Percentiles rank a stretch among this genome's conserved stretches.
These are phyloP conservation scores for Stigmatopora argus DNA, from an alignment of 2,113 vertebrate species.

Conservation along the genomic window DNA sequence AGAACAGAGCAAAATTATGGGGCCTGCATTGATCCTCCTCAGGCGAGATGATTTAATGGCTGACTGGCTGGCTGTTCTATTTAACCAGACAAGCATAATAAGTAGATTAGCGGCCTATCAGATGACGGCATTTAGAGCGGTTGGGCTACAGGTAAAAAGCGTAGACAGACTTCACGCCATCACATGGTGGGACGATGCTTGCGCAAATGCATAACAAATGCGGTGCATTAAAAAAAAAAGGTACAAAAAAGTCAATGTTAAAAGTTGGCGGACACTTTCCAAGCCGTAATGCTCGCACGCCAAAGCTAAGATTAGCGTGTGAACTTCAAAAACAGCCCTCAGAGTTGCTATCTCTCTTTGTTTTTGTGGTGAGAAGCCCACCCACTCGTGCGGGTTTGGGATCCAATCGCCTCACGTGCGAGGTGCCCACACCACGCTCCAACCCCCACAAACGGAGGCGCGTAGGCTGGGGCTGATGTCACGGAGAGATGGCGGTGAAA, in stretches of 20 bases:
- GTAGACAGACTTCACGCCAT: conserved; percentile 23
- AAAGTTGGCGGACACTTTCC: neutral
- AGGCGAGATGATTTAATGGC: conserved; percentile 53
- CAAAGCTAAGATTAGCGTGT: neutral
- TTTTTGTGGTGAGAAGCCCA: conserved; percentile 18
- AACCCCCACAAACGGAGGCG: conserved; percentile 29
- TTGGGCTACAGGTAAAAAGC: conserved; percentile 37
- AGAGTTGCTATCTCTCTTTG: conserved; percentile 24
- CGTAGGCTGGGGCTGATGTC: conserved; percentile 50
- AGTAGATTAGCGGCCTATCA: conserved; percentile 60
- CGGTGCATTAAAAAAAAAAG: neutral
- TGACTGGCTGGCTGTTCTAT: conserved; percentile 54
- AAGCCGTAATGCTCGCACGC: neutral
- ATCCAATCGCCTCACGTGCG: conserved; percentile 39
- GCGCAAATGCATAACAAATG: conserved; percentile 14
- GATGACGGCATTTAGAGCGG: conserved; percentile 52
- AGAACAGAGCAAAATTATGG: conserved; percentile 20
- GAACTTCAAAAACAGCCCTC: conserved; percentile 16
- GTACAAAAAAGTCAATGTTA: neutral
- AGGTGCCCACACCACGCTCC: conserved; percentile 29
- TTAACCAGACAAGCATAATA: conserved; percentile 58
- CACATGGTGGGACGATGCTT: conserved; percentile 27
- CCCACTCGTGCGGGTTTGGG: conserved; percentile 13
- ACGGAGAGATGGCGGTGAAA: conserved; percentile 60
- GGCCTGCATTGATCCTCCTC: conserved; percentile 45